A percentile compares a stretch with the other conserved stretches of the same genome.
Evolutionary conservation across 2,888 invertebrate species (phyloP).

Genomic region (Unio delphinus): DNA sequence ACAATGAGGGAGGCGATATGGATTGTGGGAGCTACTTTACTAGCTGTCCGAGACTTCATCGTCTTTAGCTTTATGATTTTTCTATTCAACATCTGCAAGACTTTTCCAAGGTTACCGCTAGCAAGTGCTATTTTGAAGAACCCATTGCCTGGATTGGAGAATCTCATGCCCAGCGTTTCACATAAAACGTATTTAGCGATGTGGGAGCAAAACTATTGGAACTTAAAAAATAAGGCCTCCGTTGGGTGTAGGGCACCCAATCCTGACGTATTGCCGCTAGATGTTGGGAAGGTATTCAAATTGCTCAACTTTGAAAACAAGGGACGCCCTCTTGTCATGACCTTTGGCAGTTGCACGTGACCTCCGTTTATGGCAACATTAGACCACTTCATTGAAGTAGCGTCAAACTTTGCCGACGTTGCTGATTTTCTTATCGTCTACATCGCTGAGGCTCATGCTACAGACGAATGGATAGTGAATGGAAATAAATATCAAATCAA

Average conservation of each 20-base stretch:
- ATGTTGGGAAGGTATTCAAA: constrained; percentile 1
- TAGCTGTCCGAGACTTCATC: too few relatives aligned
- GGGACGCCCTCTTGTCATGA: constrained; percentile 57
- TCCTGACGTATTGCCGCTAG: constrained; percentile 25
- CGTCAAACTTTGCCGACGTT: constrained; percentile 39
- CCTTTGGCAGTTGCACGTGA: constrained; percentile 67
- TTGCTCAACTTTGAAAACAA: constrained; percentile 37
- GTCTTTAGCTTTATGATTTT: too few relatives aligned
- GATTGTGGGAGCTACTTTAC: too few relatives aligned
- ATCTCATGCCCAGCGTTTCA: too few relatives aligned
- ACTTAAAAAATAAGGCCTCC: neutral
- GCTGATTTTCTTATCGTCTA: constrained; percentile 64
- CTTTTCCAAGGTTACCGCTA: too few relatives aligned
- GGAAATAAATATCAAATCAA: constrained; percentile 44
- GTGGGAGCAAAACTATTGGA: too few relatives aligned
- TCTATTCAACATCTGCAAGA: too few relatives aligned
- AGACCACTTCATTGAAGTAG: constrained; percentile 46
- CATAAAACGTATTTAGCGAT: too few relatives aligned
- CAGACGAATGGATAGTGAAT: constrained; percentile 60
- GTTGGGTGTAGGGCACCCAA: constrained; percentile 36
- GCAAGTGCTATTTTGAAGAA: too few relatives aligned
- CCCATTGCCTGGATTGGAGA: too few relatives aligned
- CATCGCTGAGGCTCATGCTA: constrained; percentile 63
- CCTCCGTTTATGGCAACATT: constrained; percentile 62
- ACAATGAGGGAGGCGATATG: too few relatives aligned